A percentile compares a stretch with the other conserved stretches of the same genome.
These are phyloP conservation scores for Nephrocerus scutellatus DNA, from an alignment of 2,888 invertebrate species.

Conservation along the genomic window DNA sequence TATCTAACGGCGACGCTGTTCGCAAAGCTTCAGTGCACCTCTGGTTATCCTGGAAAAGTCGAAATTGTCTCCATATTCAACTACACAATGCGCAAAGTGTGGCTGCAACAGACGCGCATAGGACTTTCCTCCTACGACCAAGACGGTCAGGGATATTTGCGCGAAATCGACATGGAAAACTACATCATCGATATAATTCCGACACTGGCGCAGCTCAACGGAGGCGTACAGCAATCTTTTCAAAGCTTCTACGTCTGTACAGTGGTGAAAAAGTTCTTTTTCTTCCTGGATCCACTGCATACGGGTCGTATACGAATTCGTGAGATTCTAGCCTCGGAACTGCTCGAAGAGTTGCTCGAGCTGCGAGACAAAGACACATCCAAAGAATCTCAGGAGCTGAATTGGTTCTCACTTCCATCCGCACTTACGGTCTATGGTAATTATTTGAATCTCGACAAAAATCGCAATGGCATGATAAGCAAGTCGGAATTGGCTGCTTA, in stretches of 20 bases:
- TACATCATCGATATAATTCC: slow-evolving; percentile 92
- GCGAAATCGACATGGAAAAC: slow-evolving; percentile 86
- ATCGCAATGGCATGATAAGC: slow-evolving; percentile 94
- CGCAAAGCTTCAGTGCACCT: slow-evolving; percentile 78
- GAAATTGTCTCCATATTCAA: slow-evolving; percentile 87
- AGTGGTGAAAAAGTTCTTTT: slow-evolving; percentile 91
- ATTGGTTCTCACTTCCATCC: slow-evolving; percentile 87
- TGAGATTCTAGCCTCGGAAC: slow-evolving; percentile 71
- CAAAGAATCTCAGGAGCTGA: slow-evolving; percentile 76
- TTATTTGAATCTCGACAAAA: slow-evolving; percentile 86
- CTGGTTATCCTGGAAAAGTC: slow-evolving; percentile 73
- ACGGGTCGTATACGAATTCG: slow-evolving; percentile 84
- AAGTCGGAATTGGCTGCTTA: slow-evolving; percentile 82
- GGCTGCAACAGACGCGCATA: slow-evolving; percentile 91
- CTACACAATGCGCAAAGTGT: slow-evolving; percentile 91
- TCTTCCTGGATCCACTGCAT: slow-evolving; percentile 85
- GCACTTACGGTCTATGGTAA: slow-evolving; percentile 88
- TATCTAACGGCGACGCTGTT: slow-evolving; percentile 84
- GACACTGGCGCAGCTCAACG: slow-evolving; percentile 81
- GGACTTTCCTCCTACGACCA: slow-evolving; percentile 89
- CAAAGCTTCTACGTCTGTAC: slow-evolving; percentile 95
- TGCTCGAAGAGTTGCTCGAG: slow-evolving; percentile 86
- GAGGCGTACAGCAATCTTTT: slow-evolving; percentile 85
- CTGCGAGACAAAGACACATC: slow-evolving; percentile 76
- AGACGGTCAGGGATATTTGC: slow-evolving; percentile 82